Base-by-base conservation (phyloP, 2,888 invertebrate genomes). In the Aproaerema taeniolella region DNA sequence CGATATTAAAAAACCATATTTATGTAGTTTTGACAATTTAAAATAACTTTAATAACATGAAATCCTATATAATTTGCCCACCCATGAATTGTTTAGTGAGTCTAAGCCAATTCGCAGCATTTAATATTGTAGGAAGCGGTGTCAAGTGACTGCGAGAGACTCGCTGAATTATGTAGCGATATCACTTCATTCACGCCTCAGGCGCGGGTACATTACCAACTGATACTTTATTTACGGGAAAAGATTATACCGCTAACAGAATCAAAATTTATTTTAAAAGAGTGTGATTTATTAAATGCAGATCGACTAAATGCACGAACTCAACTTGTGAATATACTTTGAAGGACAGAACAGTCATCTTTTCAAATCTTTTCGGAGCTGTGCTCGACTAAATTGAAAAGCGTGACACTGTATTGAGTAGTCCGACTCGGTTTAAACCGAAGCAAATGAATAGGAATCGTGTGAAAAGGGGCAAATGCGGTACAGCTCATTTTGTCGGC, bases 41-140 rank as follows among this genome's bases (percentile, higher is more conserved):
- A n/a, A n/a, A n/a, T n/a, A n/a, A n/a, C n/a, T n/a, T n/a, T n/a
- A n/a, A n/a, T n/a, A n/a, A n/a, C n/a, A n/a, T n/a, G n/a, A n/a
- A n/a, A n/a, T n/a, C n/a, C n/a, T n/a, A n/a, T n/a, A n/a, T n/a
- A n/a, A n/a, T n/a, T n/a, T n/a, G 28, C 26, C 17, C 10, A 12
- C 13, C 16, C 38, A 31, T 38, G 38, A 48, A 55, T 52, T 41
- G 37, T 53, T 50, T 53, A 64, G 31, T 50, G 46, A 47, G 55
- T 49, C 61, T 55, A 48, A 60, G 64, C 51, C 64, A 67, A 65
- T 71, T 66, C 58, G 37, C 46, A 44, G 51, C 43, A 57, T 56
- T 73, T 65, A 66, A 72, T 70, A 66, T 68, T 74, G 61, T 56
- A 68, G 50, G 47, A 55, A 53, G 50, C 44, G 50, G 55, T 62